Conservation (phyloP, 2,113 vertebrate genomes). For the Cricetomys ansorgei region DNA sequence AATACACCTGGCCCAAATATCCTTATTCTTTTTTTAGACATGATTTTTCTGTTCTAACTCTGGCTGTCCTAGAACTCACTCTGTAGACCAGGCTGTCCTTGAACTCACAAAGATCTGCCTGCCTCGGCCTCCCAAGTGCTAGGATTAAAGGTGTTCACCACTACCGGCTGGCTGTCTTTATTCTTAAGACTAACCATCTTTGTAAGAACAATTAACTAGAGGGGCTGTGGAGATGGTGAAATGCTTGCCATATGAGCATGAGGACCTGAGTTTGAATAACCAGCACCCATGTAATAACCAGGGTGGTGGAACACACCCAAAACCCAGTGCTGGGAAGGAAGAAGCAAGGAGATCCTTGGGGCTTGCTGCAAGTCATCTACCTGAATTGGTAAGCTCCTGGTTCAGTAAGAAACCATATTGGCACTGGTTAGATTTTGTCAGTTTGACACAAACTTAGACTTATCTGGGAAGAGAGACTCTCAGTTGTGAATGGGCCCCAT, state of each 20-base stretch:
- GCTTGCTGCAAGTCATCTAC: neutral
- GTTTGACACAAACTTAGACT: neutral
- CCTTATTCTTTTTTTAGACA: conserved; percentile 27
- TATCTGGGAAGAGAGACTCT: neutral
- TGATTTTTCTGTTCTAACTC: too few relatives aligned
- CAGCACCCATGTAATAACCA: neutral
- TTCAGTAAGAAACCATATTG: neutral
- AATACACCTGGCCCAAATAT: neutral
- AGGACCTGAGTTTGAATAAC: neutral
- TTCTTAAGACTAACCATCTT: neutral
- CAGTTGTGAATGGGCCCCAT: neutral
- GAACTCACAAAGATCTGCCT: too few relatives aligned
- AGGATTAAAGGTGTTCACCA: too few relatives aligned
- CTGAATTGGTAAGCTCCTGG: too few relatives aligned
- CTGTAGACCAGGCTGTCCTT: too few relatives aligned
- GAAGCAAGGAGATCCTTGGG: too few relatives aligned
- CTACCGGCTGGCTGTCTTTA: too few relatives aligned
- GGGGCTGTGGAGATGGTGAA: neutral
- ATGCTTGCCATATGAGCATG: neutral
- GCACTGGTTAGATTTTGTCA: neutral
- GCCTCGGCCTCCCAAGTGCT: too few relatives aligned
- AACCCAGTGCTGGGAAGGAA: neutral
- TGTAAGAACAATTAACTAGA: neutral
- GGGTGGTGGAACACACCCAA: neutral
- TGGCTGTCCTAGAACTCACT: too few relatives aligned